Percentiles rank a stretch among this genome's conserved stretches.
Evolutionary conservation across 2,797 vertebrate species (phyloP).

Genomic region (Lutjanus campechanus): DNA sequence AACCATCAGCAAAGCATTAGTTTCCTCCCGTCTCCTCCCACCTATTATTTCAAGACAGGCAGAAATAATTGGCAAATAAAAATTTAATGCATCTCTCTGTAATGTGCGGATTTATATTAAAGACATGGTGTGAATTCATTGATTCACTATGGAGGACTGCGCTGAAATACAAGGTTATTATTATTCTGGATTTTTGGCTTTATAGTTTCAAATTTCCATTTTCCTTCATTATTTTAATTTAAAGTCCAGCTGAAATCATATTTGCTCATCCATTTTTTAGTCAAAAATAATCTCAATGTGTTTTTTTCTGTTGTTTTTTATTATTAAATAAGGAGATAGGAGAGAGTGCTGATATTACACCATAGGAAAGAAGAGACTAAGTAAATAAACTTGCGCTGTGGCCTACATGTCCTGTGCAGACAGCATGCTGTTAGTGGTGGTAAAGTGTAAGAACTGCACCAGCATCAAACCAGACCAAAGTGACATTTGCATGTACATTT

Average conservation of each 20-base stretch:
- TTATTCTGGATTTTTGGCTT: not conserved
- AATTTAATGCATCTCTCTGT: not conserved
- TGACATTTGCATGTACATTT: too few relatives aligned
- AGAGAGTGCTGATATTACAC: not conserved
- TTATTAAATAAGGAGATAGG: not conserved
- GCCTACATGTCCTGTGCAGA: too few relatives aligned
- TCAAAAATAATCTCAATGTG: too few relatives aligned
- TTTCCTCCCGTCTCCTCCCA: not conserved
- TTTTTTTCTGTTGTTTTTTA: not conserved
- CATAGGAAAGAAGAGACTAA: not conserved
- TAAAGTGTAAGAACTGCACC: not conserved
- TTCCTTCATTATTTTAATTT: not conserved
- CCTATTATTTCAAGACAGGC: not conserved
- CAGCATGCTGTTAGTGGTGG: too few relatives aligned
- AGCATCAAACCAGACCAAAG: not conserved
- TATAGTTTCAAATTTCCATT: not conserved
- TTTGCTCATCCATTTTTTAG: too few relatives aligned
- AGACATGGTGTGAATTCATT: not conserved
- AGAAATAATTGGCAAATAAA: slow-evolving; percentile 31
- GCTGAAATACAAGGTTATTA: not conserved
- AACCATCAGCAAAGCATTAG: not conserved
- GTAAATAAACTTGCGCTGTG: not conserved
- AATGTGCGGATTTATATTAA: slow-evolving; percentile 32
- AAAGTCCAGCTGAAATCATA: not conserved
- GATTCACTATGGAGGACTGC: not conserved